Evolutionary conservation across 2,797 vertebrate genomes (phyloP).

Genomic region (Corythornis leucogaster): DNA sequence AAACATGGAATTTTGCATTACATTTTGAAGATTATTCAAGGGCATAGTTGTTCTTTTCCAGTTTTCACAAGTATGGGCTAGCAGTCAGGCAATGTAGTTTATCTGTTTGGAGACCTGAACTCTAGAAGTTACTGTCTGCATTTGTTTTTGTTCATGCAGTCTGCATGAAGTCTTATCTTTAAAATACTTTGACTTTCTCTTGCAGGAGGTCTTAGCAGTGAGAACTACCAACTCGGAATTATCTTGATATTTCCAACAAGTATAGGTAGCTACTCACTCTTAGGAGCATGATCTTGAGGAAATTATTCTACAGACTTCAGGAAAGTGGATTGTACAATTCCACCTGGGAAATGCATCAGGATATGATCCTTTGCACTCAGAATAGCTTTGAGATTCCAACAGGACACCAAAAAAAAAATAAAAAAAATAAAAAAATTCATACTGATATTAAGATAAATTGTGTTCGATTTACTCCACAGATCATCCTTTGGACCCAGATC

Average conservation of each 20-base stretch:
- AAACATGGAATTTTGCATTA: neutral
- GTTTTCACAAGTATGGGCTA: neutral
- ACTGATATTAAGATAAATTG: neutral
- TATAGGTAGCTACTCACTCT: neutral
- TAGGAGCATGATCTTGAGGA: neutral
- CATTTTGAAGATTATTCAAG: neutral
- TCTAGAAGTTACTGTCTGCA: neutral
- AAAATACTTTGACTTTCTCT: neutral
- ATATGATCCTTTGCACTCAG: neutral
- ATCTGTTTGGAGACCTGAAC: neutral
- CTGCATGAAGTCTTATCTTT: neutral
- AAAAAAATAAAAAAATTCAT: neutral
- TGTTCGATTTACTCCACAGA: neutral
- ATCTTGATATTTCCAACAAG: neutral
- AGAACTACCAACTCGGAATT: neutral
- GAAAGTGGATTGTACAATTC: neutral
- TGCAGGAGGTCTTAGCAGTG: neutral
- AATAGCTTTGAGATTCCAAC: neutral
- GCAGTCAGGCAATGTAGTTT: neutral
- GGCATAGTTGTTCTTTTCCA: neutral
- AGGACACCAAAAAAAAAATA: neutral
- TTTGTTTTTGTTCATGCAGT: neutral
- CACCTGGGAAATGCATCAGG: neutral
- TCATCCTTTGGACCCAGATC: neutral
- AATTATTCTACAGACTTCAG: neutral